Evolutionary conservation across 2,888 invertebrate genomes (phyloP), one percentile per base, ranked within the genome.

Genomic region (Alentia gelatinosa): DNA sequence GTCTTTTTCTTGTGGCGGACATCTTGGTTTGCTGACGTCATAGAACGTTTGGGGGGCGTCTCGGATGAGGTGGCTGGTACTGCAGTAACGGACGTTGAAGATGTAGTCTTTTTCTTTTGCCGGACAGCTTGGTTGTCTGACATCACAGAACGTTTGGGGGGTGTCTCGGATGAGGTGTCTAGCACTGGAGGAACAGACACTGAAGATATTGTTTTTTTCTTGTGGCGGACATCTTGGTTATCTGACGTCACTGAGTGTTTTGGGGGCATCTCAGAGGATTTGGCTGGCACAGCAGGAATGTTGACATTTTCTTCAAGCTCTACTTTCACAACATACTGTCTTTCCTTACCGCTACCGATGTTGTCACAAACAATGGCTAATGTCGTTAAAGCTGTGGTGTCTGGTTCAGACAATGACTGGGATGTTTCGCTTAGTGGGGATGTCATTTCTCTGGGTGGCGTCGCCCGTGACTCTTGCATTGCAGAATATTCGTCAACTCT

Each of bases 311-410:
- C 83, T n/a, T 83, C 83, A 1, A 83, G 83, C 83, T 83, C 26
- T 0, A 83, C 83, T 35, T 83, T 83, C 1, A 83, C 83, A 35
- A 83, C 39, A 83, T 83, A 83, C 83, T 83, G 83, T 9, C 1
- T 83, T 37, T 83, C 83, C 40, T 39, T 83, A 7, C 83, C 83
- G 39, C 19, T 83, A 15, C 83, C 83, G 5, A 83, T n/a, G 39
- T 83, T 83, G 37, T 83, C 83, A 39, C 83, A 83, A 7, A 83
- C 83, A 35, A 83, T 83, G n/a, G 83, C 83, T 7, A 83, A 23
- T 35, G 83, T 83, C 5, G 83, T 83, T 23, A 83, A 39, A 9
- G 83, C 83, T 9, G 83, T 40, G 1, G 23, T 83, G 39, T 83
- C 83, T 37, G 83, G 83, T 83, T 37, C 83, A 23, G 5, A n/a